phyloP scores from a whole-genome alignment of 2,797 vertebrate genomes.

The Mus caroli region DNA sequence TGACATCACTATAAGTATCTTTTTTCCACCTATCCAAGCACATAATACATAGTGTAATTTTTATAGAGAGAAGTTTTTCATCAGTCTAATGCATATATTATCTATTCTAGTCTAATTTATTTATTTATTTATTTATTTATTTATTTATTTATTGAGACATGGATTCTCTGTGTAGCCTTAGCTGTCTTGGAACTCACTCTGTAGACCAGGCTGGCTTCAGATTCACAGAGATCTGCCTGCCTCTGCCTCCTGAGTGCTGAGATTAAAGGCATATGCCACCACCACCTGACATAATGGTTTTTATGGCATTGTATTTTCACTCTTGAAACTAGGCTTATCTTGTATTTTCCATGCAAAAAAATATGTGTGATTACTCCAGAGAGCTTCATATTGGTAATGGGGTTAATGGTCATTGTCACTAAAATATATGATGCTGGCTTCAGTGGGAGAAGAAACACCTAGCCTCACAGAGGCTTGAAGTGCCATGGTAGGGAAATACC shows the following conservation, averaged over 20 bases:
- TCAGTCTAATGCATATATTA: not conserved
- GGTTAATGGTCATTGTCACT: not conserved
- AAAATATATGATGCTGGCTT: not conserved
- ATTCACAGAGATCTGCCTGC: not conserved
- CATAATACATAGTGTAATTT: constrained; percentile 9
- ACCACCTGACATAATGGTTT: not conserved
- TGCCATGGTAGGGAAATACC: not conserved
- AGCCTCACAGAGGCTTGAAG: not conserved
- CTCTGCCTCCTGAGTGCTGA: not conserved
- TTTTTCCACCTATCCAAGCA: not conserved
- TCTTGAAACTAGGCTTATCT: not conserved
- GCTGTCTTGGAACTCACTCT: not conserved
- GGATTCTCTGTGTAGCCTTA: not conserved
- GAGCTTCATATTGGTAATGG: not conserved
- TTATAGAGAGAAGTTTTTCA: not conserved
- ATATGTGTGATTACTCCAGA: not conserved
- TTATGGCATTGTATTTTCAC: not conserved
- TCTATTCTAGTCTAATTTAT: not conserved
- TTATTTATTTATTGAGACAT: not conserved
- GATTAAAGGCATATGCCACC: not conserved
- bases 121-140: not conserved
- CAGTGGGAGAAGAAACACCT: not conserved
- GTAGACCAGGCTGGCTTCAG: not conserved
- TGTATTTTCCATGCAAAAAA: not conserved
- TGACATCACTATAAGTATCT: not conserved